A percentile compares a stretch with the other conserved stretches of the same genome.
Evolutionary conservation across 2,888 invertebrate species (phyloP).

Genomic region (Platycnemis pennipes): DNA sequence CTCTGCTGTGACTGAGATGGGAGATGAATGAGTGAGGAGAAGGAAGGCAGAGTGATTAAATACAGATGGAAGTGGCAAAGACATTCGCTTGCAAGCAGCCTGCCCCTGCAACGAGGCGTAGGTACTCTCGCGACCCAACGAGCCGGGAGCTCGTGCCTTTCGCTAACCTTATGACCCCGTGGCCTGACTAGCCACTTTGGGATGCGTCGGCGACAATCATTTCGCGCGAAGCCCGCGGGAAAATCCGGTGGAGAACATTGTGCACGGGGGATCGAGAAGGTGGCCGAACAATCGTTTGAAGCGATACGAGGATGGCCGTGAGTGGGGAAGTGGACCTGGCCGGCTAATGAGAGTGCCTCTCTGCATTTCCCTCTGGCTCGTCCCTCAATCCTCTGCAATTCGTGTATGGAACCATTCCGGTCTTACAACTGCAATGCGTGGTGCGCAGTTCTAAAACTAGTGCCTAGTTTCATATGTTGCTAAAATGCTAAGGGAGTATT

Average conservation of each 20-base stretch:
- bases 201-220: neutral
- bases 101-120: neutral
- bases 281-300: neutral
- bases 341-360: neutral
- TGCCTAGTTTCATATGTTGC: too few relatives aligned
- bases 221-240: neutral
- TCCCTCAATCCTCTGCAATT: neutral
- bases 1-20: too few relatives aligned
- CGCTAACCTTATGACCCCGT: neutral
- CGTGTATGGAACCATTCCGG: too few relatives aligned
- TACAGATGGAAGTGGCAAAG: neutral
- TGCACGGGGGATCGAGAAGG: neutral
- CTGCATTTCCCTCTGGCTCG: neutral
- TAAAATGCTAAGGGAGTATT: too few relatives aligned
- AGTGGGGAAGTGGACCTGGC: neutral
- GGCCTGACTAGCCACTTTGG: neutral
- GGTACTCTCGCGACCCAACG: neutral
- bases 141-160: neutral
- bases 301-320: neutral
- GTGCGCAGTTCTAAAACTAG: too few relatives aligned
- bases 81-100: neutral
- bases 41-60: neutral
- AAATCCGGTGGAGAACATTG: neutral
- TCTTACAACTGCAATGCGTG: too few relatives aligned
- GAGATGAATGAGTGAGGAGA: too few relatives aligned